Percentiles rank a stretch among this genome's conserved stretches.
Conservation (phyloP, 1,140 invertebrate genomes). For the Zaprionus kolodkinae region DNA sequence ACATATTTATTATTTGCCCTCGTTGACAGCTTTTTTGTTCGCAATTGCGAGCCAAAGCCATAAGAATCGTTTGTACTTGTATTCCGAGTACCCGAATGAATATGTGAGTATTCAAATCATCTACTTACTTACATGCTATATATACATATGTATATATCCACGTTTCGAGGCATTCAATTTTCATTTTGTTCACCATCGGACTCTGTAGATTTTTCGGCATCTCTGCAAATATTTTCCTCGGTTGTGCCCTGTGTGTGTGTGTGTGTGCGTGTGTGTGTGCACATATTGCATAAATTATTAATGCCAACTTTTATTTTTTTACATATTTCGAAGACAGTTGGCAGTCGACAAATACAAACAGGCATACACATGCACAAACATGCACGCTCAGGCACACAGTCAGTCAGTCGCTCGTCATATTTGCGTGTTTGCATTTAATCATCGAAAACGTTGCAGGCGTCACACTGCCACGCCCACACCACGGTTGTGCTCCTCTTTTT, state of each 20-base stretch:
- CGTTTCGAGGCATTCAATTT: constrained; percentile 77
- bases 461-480: constrained; percentile 49
- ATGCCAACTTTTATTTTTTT: constrained; percentile 82
- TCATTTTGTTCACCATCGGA: constrained; percentile 47
- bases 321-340: constrained; percentile 81
- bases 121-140: constrained; percentile 37
- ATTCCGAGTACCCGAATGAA: constrained; percentile 30
- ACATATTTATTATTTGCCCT: constrained; percentile 29
- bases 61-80: constrained; percentile 50
- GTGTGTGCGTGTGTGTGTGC: constrained; percentile 47
- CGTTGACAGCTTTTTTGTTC: constrained; percentile 76
- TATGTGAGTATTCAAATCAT: constrained; percentile 45
- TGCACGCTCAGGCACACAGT: constrained; percentile 22
- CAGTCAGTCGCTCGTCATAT: constrained; percentile 68
- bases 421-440: constrained; percentile 83
- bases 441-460: constrained; percentile 75
- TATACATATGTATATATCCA: constrained; percentile 36
- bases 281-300: constrained; percentile 81
- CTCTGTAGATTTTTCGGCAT: constrained; percentile 45
- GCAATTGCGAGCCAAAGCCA: constrained; percentile 55
- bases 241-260: constrained; percentile 20
- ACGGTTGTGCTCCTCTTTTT: neutral
- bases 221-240: constrained; percentile 65
- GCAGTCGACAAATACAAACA: constrained; percentile 71
- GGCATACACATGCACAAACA: constrained; percentile 13